Percentiles rank a stretch among this genome's conserved stretches.
These are phyloP conservation scores for Acanthurus lineatus DNA, from an alignment of 2,797 vertebrate genomes.

Conservation along the genomic window DNA sequence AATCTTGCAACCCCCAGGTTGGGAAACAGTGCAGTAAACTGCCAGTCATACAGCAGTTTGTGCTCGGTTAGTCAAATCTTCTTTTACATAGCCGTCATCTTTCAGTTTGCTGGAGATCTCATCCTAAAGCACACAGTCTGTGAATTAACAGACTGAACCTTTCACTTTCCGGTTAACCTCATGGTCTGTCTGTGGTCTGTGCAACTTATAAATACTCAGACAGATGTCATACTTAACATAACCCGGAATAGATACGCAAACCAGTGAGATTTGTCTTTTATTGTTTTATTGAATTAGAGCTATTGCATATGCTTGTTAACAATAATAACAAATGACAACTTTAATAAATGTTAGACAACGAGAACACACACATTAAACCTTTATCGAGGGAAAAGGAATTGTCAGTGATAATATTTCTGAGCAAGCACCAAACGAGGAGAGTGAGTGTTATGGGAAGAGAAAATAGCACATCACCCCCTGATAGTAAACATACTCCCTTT, in stretches of 20 bases:
- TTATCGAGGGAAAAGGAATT: conserved; percentile 62
- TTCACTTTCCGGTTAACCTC: neutral
- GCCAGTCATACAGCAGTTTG: neutral
- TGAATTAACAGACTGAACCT: neutral
- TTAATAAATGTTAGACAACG: conserved; percentile 61
- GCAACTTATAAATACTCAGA: neutral
- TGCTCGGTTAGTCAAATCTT: neutral
- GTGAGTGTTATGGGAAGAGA: conserved; percentile 68
- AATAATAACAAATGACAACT: conserved; percentile 74
- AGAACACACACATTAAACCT: conserved; percentile 69
- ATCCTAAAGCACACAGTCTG: neutral
- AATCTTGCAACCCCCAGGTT: neutral
- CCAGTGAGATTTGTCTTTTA: conserved; percentile 83
- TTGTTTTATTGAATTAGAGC: conserved; percentile 85
- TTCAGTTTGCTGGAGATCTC: neutral
- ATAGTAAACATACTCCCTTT: conserved; percentile 72
- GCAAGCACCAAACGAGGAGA: conserved; percentile 50
- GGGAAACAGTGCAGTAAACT: neutral
- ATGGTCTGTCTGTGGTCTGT: neutral
- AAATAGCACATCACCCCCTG: conserved; percentile 70
- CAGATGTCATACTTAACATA: neutral
- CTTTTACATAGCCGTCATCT: neutral
- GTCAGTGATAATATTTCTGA: conserved; percentile 73
- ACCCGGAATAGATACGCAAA: conserved; percentile 86
- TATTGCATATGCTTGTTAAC: conserved; percentile 81